phyloP scores from a whole-genome alignment of 1,140 invertebrate genomes.

The Ladona fulva region DNA sequence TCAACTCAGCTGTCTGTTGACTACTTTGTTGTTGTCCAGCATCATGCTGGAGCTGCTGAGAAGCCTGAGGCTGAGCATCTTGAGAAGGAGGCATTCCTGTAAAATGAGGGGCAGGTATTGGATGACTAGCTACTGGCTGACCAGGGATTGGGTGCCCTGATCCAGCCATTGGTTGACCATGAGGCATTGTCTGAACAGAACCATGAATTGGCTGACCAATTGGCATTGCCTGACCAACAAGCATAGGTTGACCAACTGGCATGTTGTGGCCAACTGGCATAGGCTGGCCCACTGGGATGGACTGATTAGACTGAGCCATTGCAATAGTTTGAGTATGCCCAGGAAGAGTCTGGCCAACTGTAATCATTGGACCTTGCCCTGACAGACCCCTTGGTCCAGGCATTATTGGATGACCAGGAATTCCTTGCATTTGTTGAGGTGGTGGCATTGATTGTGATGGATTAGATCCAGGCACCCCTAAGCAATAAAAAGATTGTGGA shows the following conservation, averaged over 20 bases:
- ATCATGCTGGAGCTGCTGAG: slow-evolving; percentile 30
- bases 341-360: neutral
- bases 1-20: slow-evolving; percentile 56
- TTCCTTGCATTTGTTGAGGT: slow-evolving; percentile 13
- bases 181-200: neutral
- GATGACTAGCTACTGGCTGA: slow-evolving; percentile 32
- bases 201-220: neutral
- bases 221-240: neutral
- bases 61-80: slow-evolving; percentile 26
- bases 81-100: slow-evolving; percentile 23
- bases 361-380: slow-evolving; percentile 3
- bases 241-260: slow-evolving; percentile 20
- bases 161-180: slow-evolving; percentile 30
- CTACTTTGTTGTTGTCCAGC: slow-evolving; percentile 27
- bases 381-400: neutral
- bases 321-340: neutral
- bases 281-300: slow-evolving; percentile 29
- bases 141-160: slow-evolving; percentile 33
- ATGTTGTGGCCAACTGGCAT: slow-evolving; percentile 25
- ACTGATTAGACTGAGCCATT: slow-evolving; percentile 28
- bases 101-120: slow-evolving; percentile 29
- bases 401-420: slow-evolving; percentile 12
- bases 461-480: slow-evolving; percentile 15
- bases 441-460: neutral
- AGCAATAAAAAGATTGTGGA: neutral